These are phyloP conservation scores for Campoplex nolae DNA, from an alignment of 2,888 invertebrate genomes.

Conservation along the genomic window DNA sequence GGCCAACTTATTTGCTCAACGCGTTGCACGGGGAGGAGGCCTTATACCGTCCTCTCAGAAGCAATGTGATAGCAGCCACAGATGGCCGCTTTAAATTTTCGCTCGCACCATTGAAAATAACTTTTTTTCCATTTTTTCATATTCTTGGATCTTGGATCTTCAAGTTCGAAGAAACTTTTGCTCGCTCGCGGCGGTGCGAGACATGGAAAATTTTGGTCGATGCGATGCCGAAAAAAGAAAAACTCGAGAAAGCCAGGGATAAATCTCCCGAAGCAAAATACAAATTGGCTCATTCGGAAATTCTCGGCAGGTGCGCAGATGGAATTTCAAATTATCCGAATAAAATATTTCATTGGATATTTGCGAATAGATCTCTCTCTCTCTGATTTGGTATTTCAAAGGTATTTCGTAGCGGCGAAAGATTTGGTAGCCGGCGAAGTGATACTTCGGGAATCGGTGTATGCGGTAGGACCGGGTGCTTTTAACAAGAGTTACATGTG, in stretches of 20 bases:
- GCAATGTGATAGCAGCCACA: slow-evolving; percentile 4
- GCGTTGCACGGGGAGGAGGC: slow-evolving; percentile 6
- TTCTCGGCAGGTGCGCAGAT: slow-evolving; percentile 78
- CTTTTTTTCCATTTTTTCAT: not conserved
- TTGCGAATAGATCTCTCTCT: not conserved
- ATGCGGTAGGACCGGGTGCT: slow-evolving; percentile 89
- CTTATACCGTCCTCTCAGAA: not conserved
- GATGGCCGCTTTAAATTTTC: not conserved
- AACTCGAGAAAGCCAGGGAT: not conserved
- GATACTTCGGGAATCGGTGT: slow-evolving; percentile 90
- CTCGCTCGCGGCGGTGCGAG: not conserved
- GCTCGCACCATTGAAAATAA: not conserved
- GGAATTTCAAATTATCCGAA: not conserved
- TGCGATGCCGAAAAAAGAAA: slow-evolving; percentile 4
- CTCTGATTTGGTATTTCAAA: slow-evolving; percentile 71
- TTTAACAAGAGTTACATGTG: slow-evolving; percentile 76
- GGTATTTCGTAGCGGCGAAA: slow-evolving; percentile 89
- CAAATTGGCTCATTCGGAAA: slow-evolving; percentile 74
- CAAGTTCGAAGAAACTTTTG: not conserved
- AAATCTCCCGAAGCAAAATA: slow-evolving; percentile 72
- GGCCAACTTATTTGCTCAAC: slow-evolving; percentile 26
- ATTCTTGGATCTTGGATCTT: no score
- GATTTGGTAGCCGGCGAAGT: slow-evolving; percentile 89
- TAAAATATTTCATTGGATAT: no score
- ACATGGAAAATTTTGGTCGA: not conserved